These are phyloP conservation scores for Bacillus rossius DNA, from an alignment of 1,140 invertebrate genomes.

Conservation along the genomic window DNA sequence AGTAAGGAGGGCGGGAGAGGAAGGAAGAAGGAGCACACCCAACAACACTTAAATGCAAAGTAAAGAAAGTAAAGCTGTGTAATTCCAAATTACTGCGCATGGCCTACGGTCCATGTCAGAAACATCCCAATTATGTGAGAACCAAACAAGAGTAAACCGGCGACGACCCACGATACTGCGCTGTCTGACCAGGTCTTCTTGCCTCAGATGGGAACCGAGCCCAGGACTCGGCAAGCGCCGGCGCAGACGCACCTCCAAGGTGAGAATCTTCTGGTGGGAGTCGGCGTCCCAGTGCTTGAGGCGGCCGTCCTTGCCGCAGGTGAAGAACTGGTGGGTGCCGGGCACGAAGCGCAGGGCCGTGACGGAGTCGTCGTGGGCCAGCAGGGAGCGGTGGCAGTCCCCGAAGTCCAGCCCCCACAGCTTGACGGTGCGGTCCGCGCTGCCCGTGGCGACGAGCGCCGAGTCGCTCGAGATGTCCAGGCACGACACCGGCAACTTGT, in stretches of 20 bases:
- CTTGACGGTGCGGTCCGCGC: slow-evolving; percentile 91
- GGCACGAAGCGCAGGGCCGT: slow-evolving; percentile 85
- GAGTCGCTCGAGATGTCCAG: slow-evolving; percentile 94
- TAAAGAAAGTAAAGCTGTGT: no score
- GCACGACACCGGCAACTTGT: slow-evolving; percentile 89
- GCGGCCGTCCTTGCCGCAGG: slow-evolving; percentile 87
- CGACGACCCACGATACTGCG: no score
- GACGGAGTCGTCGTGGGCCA: slow-evolving; percentile 93
- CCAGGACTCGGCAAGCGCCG: no score
- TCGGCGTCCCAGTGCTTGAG: slow-evolving; percentile 98
- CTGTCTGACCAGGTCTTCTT: no score
- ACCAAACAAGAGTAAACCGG: no score
- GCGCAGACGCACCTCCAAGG: slow-evolving; percentile 59
- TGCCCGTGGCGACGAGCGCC: slow-evolving; percentile 86
- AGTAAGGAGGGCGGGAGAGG: no score
- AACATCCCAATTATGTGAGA: no score
- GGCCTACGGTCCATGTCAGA: no score
- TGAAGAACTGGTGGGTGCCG: slow-evolving; percentile 91
- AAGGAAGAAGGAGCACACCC: no score
- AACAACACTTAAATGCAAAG: no score
- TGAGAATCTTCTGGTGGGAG: slow-evolving; percentile 84
- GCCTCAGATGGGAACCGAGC: no score
- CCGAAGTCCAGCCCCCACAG: slow-evolving; percentile 99
- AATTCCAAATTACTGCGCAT: no score
- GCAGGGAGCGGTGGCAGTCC: slow-evolving; percentile 84